Evolutionary conservation across 2,888 invertebrate genomes (phyloP).

Genomic region (Halictus ligatus): DNA sequence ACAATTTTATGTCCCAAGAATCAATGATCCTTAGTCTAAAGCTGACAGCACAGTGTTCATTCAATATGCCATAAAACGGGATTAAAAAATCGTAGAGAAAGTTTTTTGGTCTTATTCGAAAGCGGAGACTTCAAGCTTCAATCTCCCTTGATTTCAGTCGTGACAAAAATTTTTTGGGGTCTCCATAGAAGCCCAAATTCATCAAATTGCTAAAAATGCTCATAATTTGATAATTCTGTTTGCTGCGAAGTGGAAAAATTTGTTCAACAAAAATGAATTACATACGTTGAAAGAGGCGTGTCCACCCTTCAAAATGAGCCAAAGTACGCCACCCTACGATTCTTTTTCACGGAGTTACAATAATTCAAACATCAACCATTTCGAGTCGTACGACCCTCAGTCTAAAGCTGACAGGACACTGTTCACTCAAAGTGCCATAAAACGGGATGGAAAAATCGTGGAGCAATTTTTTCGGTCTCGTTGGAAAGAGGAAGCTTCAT

Average conservation of each 20-base stretch:
- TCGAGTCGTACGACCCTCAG: too few relatives aligned
- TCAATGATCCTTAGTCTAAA: not conserved
- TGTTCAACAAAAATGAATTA: not conserved
- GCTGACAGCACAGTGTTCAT: not conserved
- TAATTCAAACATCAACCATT: not conserved
- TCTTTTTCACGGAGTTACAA: not conserved
- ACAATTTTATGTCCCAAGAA: accelerated
- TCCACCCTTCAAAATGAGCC: not conserved
- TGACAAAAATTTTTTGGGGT: not conserved
- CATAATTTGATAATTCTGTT: not conserved
- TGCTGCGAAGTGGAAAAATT: too few relatives aligned
- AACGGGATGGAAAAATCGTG: too few relatives aligned
- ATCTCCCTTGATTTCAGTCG: not conserved
- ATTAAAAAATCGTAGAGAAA: not conserved
- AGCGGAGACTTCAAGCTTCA: not conserved
- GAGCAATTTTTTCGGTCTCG: too few relatives aligned
- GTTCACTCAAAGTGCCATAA: too few relatives aligned
- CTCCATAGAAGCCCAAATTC: not conserved
- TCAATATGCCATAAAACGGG: not conserved
- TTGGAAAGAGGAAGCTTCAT: too few relatives aligned
- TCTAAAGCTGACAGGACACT: too few relatives aligned
- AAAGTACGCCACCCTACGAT: not conserved
- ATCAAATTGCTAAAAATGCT: not conserved
- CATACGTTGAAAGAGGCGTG: accelerated
- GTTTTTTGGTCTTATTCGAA: not conserved